phyloP scores from a whole-genome alignment of 1,140 invertebrate species.

The Diorhabda carinulata region DNA sequence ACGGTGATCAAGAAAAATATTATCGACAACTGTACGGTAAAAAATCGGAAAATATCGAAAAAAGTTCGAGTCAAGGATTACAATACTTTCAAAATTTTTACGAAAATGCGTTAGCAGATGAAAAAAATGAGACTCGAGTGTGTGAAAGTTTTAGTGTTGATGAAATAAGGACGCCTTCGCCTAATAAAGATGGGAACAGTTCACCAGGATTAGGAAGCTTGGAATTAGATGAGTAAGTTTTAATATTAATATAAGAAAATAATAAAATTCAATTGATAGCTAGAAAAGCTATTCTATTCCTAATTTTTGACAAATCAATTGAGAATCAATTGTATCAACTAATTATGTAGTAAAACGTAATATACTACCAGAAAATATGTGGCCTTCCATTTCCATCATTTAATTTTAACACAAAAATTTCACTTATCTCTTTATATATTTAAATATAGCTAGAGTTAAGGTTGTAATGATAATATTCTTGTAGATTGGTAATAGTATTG shows the following conservation, averaged over 20 bases:
- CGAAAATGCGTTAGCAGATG: constrained; percentile 8
- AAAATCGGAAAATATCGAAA: constrained; percentile 14
- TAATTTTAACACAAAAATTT: no score
- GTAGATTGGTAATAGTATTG: no score
- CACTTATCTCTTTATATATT: no score
- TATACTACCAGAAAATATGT: no score
- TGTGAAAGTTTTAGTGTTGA: constrained; percentile 29
- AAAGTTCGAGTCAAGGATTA: constrained; percentile 5
- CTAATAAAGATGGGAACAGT: constrained; percentile 10
- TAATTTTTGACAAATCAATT: no score
- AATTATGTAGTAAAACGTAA: no score
- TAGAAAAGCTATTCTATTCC: no score
- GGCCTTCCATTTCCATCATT: no score
- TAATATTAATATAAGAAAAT: not conserved
- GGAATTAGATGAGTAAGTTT: constrained; percentile 39
- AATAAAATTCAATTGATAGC: no score
- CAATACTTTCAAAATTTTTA: constrained; percentile 16
- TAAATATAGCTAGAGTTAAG: no score
- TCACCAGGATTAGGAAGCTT: constrained; percentile 29
- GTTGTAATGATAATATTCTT: no score
- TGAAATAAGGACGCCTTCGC: constrained; percentile 24
- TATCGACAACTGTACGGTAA: constrained; percentile 74
- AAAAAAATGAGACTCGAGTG: constrained; percentile 14
- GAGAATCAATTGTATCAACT: no score
- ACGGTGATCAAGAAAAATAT: constrained; percentile 79